Percentiles rank a stretch among this genome's conserved stretches.
phyloP scores from a whole-genome alignment of 1,140 invertebrate species.

The Rhopalosiphum padi region DNA sequence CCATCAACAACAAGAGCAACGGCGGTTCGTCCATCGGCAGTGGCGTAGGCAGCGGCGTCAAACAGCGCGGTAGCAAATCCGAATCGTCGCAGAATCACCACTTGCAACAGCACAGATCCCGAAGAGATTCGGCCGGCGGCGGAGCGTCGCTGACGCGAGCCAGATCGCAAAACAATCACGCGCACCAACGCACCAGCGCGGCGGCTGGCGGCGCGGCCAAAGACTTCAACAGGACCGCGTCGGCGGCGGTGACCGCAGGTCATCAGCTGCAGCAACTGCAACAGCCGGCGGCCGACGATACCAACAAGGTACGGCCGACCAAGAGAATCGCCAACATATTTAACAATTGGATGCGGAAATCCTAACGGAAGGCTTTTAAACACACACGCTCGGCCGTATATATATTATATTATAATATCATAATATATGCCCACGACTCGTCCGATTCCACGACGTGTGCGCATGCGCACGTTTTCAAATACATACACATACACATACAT shows the following conservation, averaged over 20 bases:
- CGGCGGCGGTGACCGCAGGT: not conserved
- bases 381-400: not conserved
- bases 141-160: slow-evolving; percentile 2
- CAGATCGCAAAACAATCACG: slow-evolving; percentile 1
- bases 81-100: slow-evolving; percentile 28
- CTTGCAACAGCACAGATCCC: not conserved
- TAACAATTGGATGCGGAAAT: slow-evolving; percentile 58
- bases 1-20: slow-evolving; percentile 59
- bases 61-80: not conserved
- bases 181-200: not conserved
- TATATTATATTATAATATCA: slow-evolving; percentile 26
- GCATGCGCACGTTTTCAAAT: not conserved
- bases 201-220: not conserved
- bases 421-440: not conserved
- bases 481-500: not conserved
- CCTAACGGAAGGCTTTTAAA: slow-evolving; percentile 56
- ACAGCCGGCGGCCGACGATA: slow-evolving; percentile 33
- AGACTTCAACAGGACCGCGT: not conserved
- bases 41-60: not conserved
- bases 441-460: not conserved
- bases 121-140: slow-evolving; percentile 11
- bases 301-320: slow-evolving; percentile 59
- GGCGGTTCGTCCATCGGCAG: slow-evolving; percentile 31
- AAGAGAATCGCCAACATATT: slow-evolving; percentile 57
- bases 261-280: not conserved